Percentiles rank a stretch among this genome's conserved stretches.
Evolutionary conservation across 1,140 invertebrate genomes (phyloP).

Genomic region (Ceratosolen fusciceps): DNA sequence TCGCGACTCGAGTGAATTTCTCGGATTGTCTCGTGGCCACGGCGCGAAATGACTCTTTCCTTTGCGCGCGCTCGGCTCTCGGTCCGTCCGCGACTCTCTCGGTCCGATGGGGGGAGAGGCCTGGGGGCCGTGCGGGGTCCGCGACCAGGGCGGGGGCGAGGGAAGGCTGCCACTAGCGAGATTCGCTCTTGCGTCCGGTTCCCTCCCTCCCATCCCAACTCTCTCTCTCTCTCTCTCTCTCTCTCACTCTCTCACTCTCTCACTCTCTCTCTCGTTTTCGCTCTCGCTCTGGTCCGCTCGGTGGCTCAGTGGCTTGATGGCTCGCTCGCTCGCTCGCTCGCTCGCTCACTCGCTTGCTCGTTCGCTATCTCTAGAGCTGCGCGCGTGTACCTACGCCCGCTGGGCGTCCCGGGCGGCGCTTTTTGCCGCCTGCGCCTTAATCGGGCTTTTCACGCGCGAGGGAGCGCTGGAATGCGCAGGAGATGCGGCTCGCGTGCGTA

Average conservation of each 20-base stretch:
- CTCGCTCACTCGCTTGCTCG: background rate
- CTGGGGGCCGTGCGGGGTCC: background rate
- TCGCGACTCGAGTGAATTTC: conserved; percentile 32
- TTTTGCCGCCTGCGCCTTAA: background rate
- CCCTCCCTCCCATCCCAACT: background rate
- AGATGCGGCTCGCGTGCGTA: background rate
- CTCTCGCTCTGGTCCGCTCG: background rate
- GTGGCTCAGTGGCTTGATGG: background rate
- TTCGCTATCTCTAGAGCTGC: background rate
- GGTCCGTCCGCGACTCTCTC: background rate
- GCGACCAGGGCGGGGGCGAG: background rate
- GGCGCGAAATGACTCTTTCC: conserved; percentile 40
- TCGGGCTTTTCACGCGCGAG: background rate
- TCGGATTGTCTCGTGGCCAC: conserved; percentile 45
- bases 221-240: background rate
- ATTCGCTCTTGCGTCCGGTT: conserved; percentile 3
- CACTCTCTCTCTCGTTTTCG: background rate
- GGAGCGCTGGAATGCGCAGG: background rate
- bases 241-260: conserved; percentile 2
- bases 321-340: background rate
- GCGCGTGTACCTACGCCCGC: background rate
- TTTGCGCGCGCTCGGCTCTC: background rate
- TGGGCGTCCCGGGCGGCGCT: background rate
- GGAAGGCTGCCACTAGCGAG: background rate
- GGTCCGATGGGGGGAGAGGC: conserved; percentile 1